Evolutionary conservation across 2,888 invertebrate species (phyloP), one percentile per base, ranked within the genome.

Genomic region (Anorthoa munda): DNA sequence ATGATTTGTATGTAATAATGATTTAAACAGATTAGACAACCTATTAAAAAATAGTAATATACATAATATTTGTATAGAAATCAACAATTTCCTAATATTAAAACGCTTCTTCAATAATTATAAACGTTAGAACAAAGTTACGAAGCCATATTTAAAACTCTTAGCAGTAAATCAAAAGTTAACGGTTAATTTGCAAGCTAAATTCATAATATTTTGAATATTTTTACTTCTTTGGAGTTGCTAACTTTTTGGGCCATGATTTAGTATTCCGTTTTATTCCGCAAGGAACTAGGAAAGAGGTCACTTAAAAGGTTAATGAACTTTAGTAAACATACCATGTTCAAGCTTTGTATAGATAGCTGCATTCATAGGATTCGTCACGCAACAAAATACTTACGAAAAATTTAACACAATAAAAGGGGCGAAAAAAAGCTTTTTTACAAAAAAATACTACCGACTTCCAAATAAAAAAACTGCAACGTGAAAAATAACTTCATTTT

Each of bases 201-300:
- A 76, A 76, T 76, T 76, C 79, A 39, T 63, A 80, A 58, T 72
- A 74, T 59, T 76, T 75, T 13, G 81, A 75, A 65, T 77, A 65
- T 59, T 81, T 77, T 75, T 55, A 77, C 59, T 65, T 58, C 61
- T 56, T 75, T 31, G 53, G 13, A 81, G 81, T 80, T 80, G 1
- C n/a, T 50, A 74, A 55, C 51, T 64, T 76, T 72, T 75, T 81
- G 48, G 64, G n/a, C 0, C 13, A 31, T 31, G 55, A 60, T 81
- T 76, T 64, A 81, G 60, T 50, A 60, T 60, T 50, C 45, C 7
- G 9, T 12, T 80, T 64, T 60, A 74, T 80, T 80, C 45, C 23
- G n/a, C 45, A 21, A 80, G 45, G 53, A 55, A 55, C 17, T 60
- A 55, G 18, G 3, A 60, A 74, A 51, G 51, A 53, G 75, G 55